phyloP scores from a whole-genome alignment of 2,113 vertebrate species.

The Gavialis gangeticus region DNA sequence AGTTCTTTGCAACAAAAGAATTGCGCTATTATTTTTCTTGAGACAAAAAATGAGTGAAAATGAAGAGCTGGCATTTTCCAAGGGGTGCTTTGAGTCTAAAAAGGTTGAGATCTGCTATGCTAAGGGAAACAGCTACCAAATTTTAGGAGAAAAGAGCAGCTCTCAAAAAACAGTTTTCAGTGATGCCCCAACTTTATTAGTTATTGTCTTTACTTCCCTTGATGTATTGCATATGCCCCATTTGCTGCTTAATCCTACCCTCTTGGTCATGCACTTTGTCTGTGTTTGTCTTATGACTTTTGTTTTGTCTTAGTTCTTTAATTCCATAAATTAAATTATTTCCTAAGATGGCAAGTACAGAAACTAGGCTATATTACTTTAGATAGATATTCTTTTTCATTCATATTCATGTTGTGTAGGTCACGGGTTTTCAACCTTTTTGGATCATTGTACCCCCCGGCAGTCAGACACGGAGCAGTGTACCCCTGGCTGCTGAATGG shows the following conservation, averaged over 20 bases:
- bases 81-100: too few relatives aligned
- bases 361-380: background rate
- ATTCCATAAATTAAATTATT: slow-evolving; percentile 28
- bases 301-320: background rate
- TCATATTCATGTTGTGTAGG: background rate
- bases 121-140: too few relatives aligned
- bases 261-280: background rate
- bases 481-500: too few relatives aligned
- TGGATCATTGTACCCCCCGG: too few relatives aligned
- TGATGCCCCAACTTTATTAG: background rate
- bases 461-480: too few relatives aligned
- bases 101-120: too few relatives aligned
- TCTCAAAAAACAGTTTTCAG: background rate
- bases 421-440: too few relatives aligned
- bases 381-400: background rate
- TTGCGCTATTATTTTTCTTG: too few relatives aligned
- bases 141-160: too few relatives aligned
- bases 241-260: background rate
- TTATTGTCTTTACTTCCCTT: background rate
- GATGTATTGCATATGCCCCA: slow-evolving; percentile 13
- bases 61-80: too few relatives aligned
- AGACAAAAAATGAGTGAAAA: too few relatives aligned
- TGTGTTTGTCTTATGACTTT: slow-evolving; percentile 31
- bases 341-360: background rate
- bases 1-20: too few relatives aligned